Conservation (phyloP, 2,113 vertebrate genomes). For the Podarcis cretensis region DNA sequence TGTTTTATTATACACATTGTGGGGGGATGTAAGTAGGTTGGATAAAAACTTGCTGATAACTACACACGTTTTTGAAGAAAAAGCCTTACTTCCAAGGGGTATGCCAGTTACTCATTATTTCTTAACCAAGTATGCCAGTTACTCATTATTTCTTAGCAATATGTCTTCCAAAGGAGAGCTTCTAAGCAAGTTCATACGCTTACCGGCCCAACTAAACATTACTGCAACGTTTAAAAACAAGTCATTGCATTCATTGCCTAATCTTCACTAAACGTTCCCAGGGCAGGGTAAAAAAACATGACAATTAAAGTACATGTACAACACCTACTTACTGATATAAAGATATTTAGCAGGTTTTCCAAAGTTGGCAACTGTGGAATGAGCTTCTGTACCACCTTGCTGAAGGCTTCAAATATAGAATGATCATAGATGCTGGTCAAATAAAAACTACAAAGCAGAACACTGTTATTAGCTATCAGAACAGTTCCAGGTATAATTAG, state of each 20-base stretch:
- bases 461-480: background rate
- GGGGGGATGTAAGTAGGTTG: no score
- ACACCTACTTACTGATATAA: slow-evolving; percentile 92
- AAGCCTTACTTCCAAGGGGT: background rate
- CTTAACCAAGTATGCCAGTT: background rate
- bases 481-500: no score
- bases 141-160: background rate
- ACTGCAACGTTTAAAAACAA: no score
- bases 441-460: slow-evolving; percentile 87
- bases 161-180: background rate
- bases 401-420: slow-evolving; percentile 99
- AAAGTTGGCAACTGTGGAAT: slow-evolving; percentile 97
- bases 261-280: no score
- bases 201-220: background rate
- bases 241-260: no score
- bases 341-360: slow-evolving; percentile 99
- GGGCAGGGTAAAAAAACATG: no score
- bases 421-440: slow-evolving; percentile 99
- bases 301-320: background rate
- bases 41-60: background rate
- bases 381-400: slow-evolving; percentile 99
- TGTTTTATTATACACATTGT: no score
- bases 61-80: background rate
- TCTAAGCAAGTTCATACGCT: background rate
- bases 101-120: no score